These are phyloP conservation scores for Heloderma charlesbogerti DNA, from an alignment of 2,113 vertebrate species.

Conservation along the genomic window DNA sequence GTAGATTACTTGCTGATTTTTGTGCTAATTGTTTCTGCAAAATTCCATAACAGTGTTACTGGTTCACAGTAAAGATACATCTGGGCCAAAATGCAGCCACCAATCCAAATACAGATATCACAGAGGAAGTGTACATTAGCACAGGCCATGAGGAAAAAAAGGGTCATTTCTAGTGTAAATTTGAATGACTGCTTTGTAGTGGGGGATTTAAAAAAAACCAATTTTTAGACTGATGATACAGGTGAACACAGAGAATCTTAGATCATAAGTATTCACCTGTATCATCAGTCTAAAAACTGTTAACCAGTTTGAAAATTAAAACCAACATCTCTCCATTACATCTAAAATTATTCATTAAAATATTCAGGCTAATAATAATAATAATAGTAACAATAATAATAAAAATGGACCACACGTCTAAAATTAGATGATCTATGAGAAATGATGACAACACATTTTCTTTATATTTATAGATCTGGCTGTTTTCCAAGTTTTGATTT, in stretches of 20 bases:
- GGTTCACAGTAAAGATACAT: neutral
- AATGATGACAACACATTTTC: conserved; percentile 28
- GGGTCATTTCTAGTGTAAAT: neutral
- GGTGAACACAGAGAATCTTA: neutral
- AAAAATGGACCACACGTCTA: conserved; percentile 6
- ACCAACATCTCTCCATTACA: neutral
- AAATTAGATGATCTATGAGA: conserved; percentile 27
- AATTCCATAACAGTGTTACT: neutral
- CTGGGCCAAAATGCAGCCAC: neutral
- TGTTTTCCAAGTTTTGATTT: conserved; percentile 41
- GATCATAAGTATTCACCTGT: neutral
- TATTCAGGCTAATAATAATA: neutral
- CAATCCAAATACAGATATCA: neutral
- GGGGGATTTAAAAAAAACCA: too few species aligned
- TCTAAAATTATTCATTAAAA: conserved; percentile 12
- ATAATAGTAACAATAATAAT: too few species aligned
- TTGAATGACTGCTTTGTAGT: neutral
- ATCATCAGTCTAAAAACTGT: neutral
- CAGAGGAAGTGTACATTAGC: neutral
- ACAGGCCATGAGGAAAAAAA: neutral
- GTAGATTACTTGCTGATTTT: neutral
- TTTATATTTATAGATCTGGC: conserved; percentile 41
- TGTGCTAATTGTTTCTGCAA: neutral
- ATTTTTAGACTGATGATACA: too few species aligned
- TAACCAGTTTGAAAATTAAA: neutral